phyloP scores from a whole-genome alignment of 2,113 vertebrate genomes.

The Toxotes jaculatrix region DNA sequence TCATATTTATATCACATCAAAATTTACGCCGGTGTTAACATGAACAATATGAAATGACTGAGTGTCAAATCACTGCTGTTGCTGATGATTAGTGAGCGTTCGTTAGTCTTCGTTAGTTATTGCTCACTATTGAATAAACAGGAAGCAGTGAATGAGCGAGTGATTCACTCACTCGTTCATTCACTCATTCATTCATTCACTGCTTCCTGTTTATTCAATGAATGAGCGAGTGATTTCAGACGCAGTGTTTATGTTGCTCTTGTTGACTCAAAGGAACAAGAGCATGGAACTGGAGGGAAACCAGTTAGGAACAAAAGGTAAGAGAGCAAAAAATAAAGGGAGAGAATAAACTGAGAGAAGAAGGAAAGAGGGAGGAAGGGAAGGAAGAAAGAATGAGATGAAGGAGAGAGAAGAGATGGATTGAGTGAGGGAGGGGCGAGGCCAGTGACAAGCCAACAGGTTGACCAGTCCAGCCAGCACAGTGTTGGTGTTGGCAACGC shows the following conservation, averaged over 20 bases:
- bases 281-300: neutral
- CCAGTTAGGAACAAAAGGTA: neutral
- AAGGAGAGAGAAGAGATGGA: neutral
- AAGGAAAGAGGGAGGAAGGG: neutral
- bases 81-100: no score
- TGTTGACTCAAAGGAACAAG: neutral
- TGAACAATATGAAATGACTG: no score
- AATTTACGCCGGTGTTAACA: no score
- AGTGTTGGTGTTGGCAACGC: constrained; percentile 64
- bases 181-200: no score
- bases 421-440: neutral
- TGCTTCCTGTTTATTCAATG: no score
- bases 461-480: constrained; percentile 51
- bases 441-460: constrained; percentile 39
- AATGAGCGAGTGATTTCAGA: no score
- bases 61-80: no score
- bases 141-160: no score
- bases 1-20: no score
- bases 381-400: neutral
- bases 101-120: no score
- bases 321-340: neutral
- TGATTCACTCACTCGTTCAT: no score
- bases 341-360: neutral
- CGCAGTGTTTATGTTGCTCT: neutral
- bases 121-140: no score